Percentiles rank a stretch among this genome's conserved stretches.
These are phyloP conservation scores for Drosophila obscura DNA, from an alignment of 1,140 invertebrate species.

Conservation along the genomic window DNA sequence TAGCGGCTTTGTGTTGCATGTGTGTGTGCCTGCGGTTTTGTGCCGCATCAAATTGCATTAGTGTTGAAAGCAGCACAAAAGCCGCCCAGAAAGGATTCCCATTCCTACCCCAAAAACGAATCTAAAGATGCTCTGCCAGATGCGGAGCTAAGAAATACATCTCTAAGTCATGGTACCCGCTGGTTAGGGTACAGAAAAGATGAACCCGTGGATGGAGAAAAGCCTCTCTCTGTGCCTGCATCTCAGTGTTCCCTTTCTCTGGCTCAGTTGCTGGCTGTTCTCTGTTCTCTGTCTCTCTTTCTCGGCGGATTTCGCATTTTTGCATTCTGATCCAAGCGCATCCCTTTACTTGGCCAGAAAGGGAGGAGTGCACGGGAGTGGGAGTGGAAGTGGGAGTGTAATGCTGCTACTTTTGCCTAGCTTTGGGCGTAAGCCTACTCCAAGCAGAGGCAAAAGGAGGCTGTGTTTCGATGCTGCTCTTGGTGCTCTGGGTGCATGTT, in stretches of 20 bases:
- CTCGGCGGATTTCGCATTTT: constrained; percentile 45
- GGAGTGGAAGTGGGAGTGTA: constrained; percentile 28
- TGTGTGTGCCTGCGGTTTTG: constrained; percentile 57
- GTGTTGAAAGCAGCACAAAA: constrained; percentile 63
- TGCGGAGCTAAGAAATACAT: too few relatives aligned
- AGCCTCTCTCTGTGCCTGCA: constrained; percentile 24
- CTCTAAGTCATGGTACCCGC: too few relatives aligned
- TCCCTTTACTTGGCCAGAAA: constrained; percentile 28
- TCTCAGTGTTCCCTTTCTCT: background rate
- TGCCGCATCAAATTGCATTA: constrained; percentile 78
- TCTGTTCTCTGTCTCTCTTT: background rate
- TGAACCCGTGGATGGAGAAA: constrained; percentile 7
- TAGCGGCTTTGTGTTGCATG: constrained; percentile 34
- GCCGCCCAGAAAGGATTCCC: constrained; percentile 9
- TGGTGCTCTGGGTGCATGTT: constrained; percentile 45
- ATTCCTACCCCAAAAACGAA: too few relatives aligned
- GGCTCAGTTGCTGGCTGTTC: background rate
- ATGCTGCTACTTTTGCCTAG: constrained; percentile 49
- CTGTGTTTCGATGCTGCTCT: background rate
- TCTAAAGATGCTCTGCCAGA: too few relatives aligned
- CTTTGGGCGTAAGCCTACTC: constrained; percentile 59
- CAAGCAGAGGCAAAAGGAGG: constrained; percentile 14
- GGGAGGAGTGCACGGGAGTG: background rate
- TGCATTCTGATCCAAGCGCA: constrained; percentile 41
- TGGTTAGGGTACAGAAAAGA: too few relatives aligned